phyloP scores from a whole-genome alignment of 2,888 invertebrate genomes.

The Cosmia trapezina region DNA sequence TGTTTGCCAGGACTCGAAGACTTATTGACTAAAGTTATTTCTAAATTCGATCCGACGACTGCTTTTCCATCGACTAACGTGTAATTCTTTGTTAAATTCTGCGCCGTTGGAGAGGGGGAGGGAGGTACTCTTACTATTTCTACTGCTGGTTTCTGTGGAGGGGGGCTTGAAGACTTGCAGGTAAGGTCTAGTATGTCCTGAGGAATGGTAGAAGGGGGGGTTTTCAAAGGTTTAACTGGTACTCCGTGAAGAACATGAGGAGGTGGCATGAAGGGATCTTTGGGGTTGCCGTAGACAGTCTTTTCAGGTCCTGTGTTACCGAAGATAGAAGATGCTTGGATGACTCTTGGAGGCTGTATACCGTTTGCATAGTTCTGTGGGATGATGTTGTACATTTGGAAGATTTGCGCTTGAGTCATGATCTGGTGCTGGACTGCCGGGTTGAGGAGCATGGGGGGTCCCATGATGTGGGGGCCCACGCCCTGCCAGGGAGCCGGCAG shows the following conservation, averaged over 20 bases:
- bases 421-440: slow-evolving; percentile 85
- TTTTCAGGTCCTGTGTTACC: slow-evolving; percentile 90
- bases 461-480: slow-evolving; percentile 62
- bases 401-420: slow-evolving; percentile 87
- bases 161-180: slow-evolving; percentile 81
- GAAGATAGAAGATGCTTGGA: slow-evolving; percentile 92
- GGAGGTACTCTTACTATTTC: slow-evolving; percentile 91
- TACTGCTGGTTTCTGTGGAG: slow-evolving; percentile 80
- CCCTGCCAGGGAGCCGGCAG: slow-evolving; percentile 84
- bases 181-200: slow-evolving; percentile 92
- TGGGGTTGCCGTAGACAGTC: slow-evolving; percentile 93
- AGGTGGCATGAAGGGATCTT: slow-evolving; percentile 91
- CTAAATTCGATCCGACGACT: slow-evolving; percentile 92
- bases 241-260: slow-evolving; percentile 87
- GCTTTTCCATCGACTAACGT: slow-evolving; percentile 83
- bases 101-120: slow-evolving; percentile 78
- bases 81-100: slow-evolving; percentile 87
- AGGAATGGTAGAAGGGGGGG: slow-evolving; percentile 74
- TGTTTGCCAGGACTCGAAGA: slow-evolving; percentile 76
- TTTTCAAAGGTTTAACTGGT: slow-evolving; percentile 78
- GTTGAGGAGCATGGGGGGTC: slow-evolving; percentile 76
- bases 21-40: slow-evolving; percentile 93
- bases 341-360: slow-evolving; percentile 88
- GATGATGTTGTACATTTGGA: slow-evolving; percentile 84
- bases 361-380: slow-evolving; percentile 79